Evolutionary conservation across 1,140 invertebrate species (phyloP).

Genomic region (Microplitis mediator): DNA sequence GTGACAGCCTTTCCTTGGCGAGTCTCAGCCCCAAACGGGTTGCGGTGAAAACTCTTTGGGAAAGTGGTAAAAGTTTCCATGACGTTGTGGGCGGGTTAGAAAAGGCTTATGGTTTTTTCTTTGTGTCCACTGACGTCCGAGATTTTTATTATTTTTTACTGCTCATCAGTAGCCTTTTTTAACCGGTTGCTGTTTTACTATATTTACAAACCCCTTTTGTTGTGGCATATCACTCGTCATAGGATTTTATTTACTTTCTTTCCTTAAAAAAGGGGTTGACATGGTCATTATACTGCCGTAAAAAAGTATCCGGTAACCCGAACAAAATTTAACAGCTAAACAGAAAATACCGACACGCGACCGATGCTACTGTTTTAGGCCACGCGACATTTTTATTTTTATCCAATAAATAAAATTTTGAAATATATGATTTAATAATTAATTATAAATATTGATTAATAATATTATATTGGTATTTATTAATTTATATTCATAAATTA

Average conservation of each 20-base stretch:
- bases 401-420: no score
- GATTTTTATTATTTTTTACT: conserved; percentile 54
- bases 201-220: conserved; percentile 44
- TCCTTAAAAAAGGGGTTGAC: conserved; percentile 24
- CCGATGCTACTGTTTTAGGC: no score
- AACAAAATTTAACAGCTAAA: no score
- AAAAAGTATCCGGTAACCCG: no score
- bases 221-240: conserved; percentile 50
- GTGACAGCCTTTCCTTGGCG: neutral
- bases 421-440: no score
- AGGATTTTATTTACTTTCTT: conserved; percentile 32
- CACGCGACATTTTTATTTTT: no score
- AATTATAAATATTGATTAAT: no score
- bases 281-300: no score
- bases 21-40: conserved; percentile 47
- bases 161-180: conserved; percentile 54
- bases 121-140: conserved; percentile 25
- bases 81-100: conserved; percentile 44
- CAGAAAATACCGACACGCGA: no score
- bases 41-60: conserved; percentile 44
- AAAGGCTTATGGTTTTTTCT: conserved; percentile 48
- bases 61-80: conserved; percentile 32
- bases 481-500: no score
- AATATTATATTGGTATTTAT: no score
- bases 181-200: conserved; percentile 45